Percentiles rank a stretch among this genome's conserved stretches.
Evolutionary conservation across 2,797 vertebrate genomes (phyloP).

Genomic region (Sarcophilus harrisii): DNA sequence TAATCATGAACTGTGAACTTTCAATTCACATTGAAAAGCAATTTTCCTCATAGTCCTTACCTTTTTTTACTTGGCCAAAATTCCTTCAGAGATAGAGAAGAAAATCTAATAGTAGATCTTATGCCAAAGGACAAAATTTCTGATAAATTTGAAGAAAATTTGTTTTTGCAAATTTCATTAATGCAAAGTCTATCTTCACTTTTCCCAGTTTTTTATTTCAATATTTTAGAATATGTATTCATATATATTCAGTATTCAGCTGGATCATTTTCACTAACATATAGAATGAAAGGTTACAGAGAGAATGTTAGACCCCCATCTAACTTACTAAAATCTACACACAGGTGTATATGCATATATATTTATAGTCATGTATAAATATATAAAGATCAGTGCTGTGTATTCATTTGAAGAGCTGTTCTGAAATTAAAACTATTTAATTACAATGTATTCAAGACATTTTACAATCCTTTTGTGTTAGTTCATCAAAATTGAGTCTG

Average conservation of each 20-base stretch:
- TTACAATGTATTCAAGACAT: constrained; percentile 69
- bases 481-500: constrained; percentile 77
- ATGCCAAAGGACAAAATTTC: background rate
- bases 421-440: constrained; percentile 70
- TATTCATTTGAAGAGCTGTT: constrained; percentile 47
- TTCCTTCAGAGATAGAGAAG: constrained; percentile 43
- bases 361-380: constrained; percentile 41
- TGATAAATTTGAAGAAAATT: background rate
- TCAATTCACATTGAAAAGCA: constrained; percentile 51
- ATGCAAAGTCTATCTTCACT: background rate
- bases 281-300: background rate
- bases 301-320: background rate
- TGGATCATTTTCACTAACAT: background rate
- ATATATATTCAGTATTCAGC: background rate
- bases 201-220: background rate
- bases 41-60: background rate
- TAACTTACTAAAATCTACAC: background rate
- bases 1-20: background rate
- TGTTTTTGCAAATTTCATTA: background rate
- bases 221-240: background rate
- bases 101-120: constrained; percentile 9
- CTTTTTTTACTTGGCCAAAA: background rate
- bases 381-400: background rate
- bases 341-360: background rate
- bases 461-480: constrained; percentile 74